Base-by-base conservation (phyloP, 1,140 invertebrate species). In the Brachionus sp. region DNA sequence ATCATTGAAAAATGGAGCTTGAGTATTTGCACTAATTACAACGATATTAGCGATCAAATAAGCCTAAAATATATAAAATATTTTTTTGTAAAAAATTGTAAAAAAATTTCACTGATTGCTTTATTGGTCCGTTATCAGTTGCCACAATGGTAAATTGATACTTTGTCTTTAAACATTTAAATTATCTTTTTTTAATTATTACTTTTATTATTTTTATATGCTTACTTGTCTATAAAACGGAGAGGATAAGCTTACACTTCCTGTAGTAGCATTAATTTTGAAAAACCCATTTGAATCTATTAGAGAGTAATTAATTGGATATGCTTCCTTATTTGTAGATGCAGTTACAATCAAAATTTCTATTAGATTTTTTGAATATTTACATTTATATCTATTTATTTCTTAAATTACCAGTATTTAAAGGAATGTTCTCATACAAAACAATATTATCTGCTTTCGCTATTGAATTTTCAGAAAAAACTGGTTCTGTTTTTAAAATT, bases 111-210 rank as follows among this genome's bases (percentile, higher is more conserved):
- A 80, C 77, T 12, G 77, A 80, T 80, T 80, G 77, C 12, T 80
- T 0, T 23, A 39, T 39, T 12, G 25, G 46, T 12, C 16, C 77
- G 5, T 50, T 62, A 44, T 80, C 50, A 23, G 33, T 25, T 19
- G 77, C 77, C 5, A 62, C 29, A 35, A 80, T 80, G 5, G 46
- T 62, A 44, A 80, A 80, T 80, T 57, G 62, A 25, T 62, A 80
- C 23, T 62, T 80, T 80, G 13, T 57, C 77, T 80, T 23, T 37
- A n/a, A 73, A 73, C 42, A 44, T 78, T 5, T n/a, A 16, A 50
- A 12, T 5, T 53, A 5, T 0, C 4, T 0, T n/a, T 37, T 77
- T 7, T 42, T 9, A 39, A 9, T 42, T 3, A 10, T 25, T 29
- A n/a, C n/a, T n/a, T n/a, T n/a, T n/a, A 23, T 35, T n/a, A 37